Evolutionary conservation across 2,888 invertebrate species (phyloP).

Genomic region (Hoplodrina blanda): DNA sequence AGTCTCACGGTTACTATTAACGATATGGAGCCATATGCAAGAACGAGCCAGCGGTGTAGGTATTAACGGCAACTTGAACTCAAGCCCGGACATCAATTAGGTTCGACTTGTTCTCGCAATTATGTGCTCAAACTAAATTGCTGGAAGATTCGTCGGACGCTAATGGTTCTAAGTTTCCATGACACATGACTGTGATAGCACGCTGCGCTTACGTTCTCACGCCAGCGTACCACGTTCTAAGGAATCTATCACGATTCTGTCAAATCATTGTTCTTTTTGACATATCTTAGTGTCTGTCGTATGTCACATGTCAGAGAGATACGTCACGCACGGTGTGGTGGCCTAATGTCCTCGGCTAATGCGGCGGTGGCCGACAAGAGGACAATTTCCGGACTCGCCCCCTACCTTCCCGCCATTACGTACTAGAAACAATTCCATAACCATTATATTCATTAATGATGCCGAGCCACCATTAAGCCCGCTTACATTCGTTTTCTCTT

Average conservation of each 20-base stretch:
- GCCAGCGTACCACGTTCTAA: slow-evolving; percentile 41
- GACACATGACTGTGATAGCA: slow-evolving; percentile 76
- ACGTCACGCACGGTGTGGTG: slow-evolving; percentile 77
- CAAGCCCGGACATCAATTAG: slow-evolving; percentile 86
- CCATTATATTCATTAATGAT: slow-evolving; percentile 86
- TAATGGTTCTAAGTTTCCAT: slow-evolving; percentile 83
- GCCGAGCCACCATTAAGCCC: slow-evolving; percentile 73
- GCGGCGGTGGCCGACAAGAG: slow-evolving; percentile 85
- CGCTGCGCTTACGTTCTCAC: slow-evolving; percentile 51
- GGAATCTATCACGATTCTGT: slow-evolving; percentile 68
- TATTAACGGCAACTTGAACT: slow-evolving; percentile 85
- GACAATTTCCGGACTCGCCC: slow-evolving; percentile 89
- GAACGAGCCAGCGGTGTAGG: slow-evolving; percentile 69
- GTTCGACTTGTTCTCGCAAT: slow-evolving; percentile 89
- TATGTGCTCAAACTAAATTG: slow-evolving; percentile 89
- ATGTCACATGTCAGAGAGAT: slow-evolving; percentile 83
- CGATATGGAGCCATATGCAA: slow-evolving; percentile 67
- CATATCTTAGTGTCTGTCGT: slow-evolving; percentile 72
- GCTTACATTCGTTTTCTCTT: slow-evolving; percentile 76
- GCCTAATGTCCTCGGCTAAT: slow-evolving; percentile 88
- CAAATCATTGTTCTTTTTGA: slow-evolving; percentile 74
- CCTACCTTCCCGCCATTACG: slow-evolving; percentile 85
- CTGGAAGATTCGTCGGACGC: slow-evolving; percentile 86
- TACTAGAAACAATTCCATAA: slow-evolving; percentile 86
- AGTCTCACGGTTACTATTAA: slow-evolving; percentile 63